Evolutionary conservation across 2,797 vertebrate species (phyloP).

Genomic region (Malacoraja senta): DNA sequence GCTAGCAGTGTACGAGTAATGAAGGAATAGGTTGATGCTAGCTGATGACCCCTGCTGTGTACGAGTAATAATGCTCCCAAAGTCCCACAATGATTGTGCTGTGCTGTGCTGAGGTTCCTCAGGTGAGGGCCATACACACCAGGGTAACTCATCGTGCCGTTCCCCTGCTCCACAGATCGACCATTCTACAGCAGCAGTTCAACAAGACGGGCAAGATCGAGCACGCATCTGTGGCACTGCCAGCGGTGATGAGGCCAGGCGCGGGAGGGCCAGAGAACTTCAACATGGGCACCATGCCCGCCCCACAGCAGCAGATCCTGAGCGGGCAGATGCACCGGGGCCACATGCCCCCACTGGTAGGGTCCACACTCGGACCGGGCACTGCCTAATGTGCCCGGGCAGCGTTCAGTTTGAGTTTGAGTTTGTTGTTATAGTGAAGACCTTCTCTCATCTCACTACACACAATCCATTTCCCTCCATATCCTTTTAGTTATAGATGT

Average conservation of each 20-base stretch:
- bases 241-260: slow-evolving; percentile 88
- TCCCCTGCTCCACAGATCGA: slow-evolving; percentile 61
- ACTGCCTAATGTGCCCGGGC: no score
- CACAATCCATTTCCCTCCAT: no score
- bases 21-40: no score
- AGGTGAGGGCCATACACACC: neutral
- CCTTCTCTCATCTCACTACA: no score
- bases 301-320: slow-evolving; percentile 87
- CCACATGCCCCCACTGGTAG: slow-evolving; percentile 94
- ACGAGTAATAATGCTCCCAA: no score
- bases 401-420: no score
- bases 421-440: no score
- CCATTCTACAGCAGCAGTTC: slow-evolving; percentile 94
- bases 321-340: slow-evolving; percentile 94
- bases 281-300: slow-evolving; percentile 89
- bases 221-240: slow-evolving; percentile 84
- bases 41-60: no score
- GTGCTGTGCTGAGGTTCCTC: no score
- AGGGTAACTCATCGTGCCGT: neutral
- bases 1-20: no score
- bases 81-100: no score
- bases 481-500: no score
- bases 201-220: slow-evolving; percentile 86
- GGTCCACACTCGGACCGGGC: slow-evolving; percentile 46
- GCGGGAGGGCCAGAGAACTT: slow-evolving; percentile 87